Conservation (phyloP, 1,140 invertebrate species). For the Calycopis cecrops region DNA sequence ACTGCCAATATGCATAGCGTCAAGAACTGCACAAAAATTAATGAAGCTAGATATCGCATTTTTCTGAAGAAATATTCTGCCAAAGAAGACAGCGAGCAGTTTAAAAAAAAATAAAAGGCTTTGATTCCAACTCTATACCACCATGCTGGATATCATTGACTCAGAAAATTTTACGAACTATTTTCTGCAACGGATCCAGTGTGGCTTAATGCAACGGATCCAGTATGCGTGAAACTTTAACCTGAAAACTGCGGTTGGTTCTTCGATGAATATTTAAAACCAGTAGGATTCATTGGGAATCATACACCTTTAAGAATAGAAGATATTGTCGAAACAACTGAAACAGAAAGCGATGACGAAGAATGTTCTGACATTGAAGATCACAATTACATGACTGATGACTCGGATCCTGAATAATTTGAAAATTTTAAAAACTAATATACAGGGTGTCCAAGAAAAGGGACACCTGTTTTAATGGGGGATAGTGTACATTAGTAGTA, state of each 20-base stretch:
- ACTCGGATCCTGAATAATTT: conserved; percentile 22
- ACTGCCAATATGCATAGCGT: conserved; percentile 36
- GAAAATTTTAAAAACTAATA: conserved; percentile 19
- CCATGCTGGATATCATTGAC: conserved; percentile 35
- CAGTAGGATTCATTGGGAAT: conserved; percentile 29
- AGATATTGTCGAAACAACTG: conserved; percentile 26
- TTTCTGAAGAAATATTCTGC: conserved; percentile 32
- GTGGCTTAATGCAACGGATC: conserved; percentile 35
- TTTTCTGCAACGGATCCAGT: conserved; percentile 27
- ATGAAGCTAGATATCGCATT: conserved; percentile 34
- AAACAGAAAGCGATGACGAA: conserved; percentile 22
- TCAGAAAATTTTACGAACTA: conserved; percentile 33
- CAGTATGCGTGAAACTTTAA: conserved; percentile 26
- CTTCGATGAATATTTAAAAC: conserved; percentile 25
- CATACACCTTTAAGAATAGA: conserved; percentile 31
- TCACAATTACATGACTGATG: conserved; percentile 17
- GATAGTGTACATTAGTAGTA: too few species aligned
- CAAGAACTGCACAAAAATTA: conserved; percentile 32
- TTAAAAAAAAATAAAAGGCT: conserved; percentile 35
- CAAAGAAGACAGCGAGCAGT: conserved; percentile 30
- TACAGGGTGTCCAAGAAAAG: too few species aligned
- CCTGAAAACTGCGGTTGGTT: conserved; percentile 20
- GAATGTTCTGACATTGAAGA: conserved; percentile 22
- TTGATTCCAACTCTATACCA: conserved; percentile 34
- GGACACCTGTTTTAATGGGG: too few species aligned